Percentiles rank a stretch among this genome's conserved stretches.
Conservation (phyloP, 1,140 invertebrate genomes). For the Apis mellifera region DNA sequence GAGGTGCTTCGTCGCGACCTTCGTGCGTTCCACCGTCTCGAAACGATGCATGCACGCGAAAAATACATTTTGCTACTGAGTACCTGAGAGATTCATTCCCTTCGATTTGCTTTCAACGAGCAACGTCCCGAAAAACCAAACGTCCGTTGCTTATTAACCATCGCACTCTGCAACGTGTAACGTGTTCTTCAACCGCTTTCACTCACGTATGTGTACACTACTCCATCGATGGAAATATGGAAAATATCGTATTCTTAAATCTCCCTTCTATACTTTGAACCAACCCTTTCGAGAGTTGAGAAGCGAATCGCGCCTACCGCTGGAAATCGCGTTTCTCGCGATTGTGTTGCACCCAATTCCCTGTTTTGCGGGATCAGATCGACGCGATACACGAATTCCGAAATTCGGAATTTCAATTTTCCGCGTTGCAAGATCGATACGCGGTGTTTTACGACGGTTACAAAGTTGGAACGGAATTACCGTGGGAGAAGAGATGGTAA, state of each 20-base stretch:
- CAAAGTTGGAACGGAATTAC: no score
- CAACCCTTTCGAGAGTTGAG: background rate
- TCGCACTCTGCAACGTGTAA: background rate
- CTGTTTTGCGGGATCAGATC: background rate
- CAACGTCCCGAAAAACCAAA: background rate
- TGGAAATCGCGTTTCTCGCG: background rate
- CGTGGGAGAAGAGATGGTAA: background rate
- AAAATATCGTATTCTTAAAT: background rate
- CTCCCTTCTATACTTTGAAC: background rate
- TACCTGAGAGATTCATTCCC: slow-evolving; percentile 41
- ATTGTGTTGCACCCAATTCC: background rate
- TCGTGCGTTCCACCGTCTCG: background rate
- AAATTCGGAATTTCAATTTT: background rate
- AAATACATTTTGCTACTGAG: slow-evolving; percentile 41
- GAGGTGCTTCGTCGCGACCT: slow-evolving; percentile 13
- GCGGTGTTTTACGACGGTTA: background rate
- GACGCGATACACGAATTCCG: background rate
- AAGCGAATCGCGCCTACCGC: no score
- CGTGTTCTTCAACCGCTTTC: background rate
- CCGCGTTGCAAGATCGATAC: background rate
- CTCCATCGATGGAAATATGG: background rate
- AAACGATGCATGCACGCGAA: background rate
- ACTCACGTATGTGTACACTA: background rate
- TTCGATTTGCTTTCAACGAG: slow-evolving; percentile 30
- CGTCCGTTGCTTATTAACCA: background rate